These are phyloP conservation scores for Pseudochirops cupreus DNA, from an alignment of 2,797 vertebrate species.

Conservation along the genomic window DNA sequence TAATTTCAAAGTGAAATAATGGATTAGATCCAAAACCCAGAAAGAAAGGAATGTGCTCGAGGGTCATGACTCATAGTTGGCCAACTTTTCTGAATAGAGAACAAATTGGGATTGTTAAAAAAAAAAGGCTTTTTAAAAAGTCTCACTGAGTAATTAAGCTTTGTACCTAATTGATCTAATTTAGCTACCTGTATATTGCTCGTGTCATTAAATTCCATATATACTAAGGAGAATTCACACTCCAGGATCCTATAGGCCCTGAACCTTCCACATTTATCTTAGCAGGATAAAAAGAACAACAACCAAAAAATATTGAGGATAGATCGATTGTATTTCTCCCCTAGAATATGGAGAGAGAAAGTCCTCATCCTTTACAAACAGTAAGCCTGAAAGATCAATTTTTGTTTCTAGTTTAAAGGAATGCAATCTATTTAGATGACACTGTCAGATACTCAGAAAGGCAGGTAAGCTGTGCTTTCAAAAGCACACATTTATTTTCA, in stretches of 20 bases:
- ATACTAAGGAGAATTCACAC: background rate
- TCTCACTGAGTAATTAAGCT: background rate
- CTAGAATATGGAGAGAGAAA: slow-evolving; percentile 49
- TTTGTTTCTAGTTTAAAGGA: slow-evolving; percentile 78
- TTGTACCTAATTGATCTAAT: background rate
- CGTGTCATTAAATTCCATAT: background rate
- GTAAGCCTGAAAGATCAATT: slow-evolving; percentile 71
- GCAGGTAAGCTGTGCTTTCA: slow-evolving; percentile 75
- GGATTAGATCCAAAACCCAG: background rate
- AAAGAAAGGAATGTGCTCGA: background rate
- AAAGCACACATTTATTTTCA: slow-evolving; percentile 83
- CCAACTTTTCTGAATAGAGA: background rate
- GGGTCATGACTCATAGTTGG: background rate
- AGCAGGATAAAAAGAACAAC: background rate
- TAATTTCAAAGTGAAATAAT: background rate
- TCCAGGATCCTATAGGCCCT: background rate
- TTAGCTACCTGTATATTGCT: background rate
- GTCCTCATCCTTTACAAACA: slow-evolving; percentile 73
- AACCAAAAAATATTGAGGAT: background rate
- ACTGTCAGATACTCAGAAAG: slow-evolving; percentile 76
- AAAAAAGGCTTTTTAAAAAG: background rate
- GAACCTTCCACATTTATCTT: background rate
- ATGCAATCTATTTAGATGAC: slow-evolving; percentile 78
- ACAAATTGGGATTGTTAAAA: background rate
- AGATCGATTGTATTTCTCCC: background rate